Evolutionary conservation across 2,888 invertebrate genomes (phyloP), one percentile per base, ranked within the genome.

Genomic region (Xestia sexstrigata): DNA sequence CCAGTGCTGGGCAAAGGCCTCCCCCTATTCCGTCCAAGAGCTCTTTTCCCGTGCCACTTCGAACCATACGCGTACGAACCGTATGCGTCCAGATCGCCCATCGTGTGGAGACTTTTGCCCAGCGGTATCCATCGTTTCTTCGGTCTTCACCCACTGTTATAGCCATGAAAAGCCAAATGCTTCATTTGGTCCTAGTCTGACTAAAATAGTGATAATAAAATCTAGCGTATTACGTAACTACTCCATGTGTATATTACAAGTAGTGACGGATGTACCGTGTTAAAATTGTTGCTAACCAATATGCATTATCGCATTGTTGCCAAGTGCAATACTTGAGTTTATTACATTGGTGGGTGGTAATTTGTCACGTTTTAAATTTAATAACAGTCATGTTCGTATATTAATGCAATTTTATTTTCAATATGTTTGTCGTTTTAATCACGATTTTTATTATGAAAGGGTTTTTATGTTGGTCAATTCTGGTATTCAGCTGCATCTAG

Each of bases 331-430:
- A 49, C 45, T 72, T n/a, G 15, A 55, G 26, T 26, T 35, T 3
- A 15, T 60, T n/a, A n/a, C n/a, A n/a, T n/a, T n/a, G n/a, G 23
- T 60, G n/a, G 11, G 35, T 66, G 5, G 20, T 71, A 30, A 70
- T 70, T 74, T 68, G 83, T 82, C 81, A 81, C 83, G 81, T 78
- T 67, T 66, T 20, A n/a, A 60, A 69, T 58, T 42, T 26, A 55
- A 69, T 81, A 66, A 45, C 55, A n/a, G 13, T 47, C 7, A 42
- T 65, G 55, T 45, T 69, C 2, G 30, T 49, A 66, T 58, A 39
- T 6, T 66, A 20, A 66, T 62, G 45, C 26, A 39, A 49, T 70
- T 67, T 62, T 60, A 55, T n/a, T 74, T 67, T 35, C 39, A 80
- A 49, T 26, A 6, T n/a, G 63, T 47, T 30, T 23, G 13, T 39